These are phyloP conservation scores for Chymomyza amoena DNA, from an alignment of 2,888 invertebrate species.

Conservation along the genomic window DNA sequence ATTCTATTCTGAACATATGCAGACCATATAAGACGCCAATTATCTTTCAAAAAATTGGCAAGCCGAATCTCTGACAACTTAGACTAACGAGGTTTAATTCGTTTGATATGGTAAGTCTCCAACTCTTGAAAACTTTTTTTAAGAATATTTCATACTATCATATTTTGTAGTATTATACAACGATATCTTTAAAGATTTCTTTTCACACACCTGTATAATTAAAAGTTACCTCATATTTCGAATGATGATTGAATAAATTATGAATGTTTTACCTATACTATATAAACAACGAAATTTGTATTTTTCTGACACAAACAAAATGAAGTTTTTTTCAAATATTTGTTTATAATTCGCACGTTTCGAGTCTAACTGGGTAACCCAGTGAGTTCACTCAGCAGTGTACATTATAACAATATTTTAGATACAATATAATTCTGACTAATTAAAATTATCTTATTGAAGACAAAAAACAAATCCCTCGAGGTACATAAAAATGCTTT, in stretches of 20 bases:
- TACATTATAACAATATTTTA: not conserved
- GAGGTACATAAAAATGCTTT: slow-evolving; percentile 24
- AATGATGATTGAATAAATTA: not conserved
- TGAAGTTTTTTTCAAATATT: not conserved
- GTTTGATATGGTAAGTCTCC: too few relatives aligned
- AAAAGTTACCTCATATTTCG: not conserved
- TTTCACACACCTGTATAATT: not conserved
- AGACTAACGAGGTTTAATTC: too few relatives aligned
- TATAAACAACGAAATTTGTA: too few relatives aligned
- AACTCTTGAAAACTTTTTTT: too few relatives aligned
- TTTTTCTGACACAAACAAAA: not conserved
- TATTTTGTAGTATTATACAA: too few relatives aligned
- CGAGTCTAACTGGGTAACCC: not conserved
- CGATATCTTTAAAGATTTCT: not conserved
- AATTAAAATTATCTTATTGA: slow-evolving; percentile 7
- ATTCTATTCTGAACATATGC: too few relatives aligned
- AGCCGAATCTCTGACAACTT: too few relatives aligned
- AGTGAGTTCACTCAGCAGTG: not conserved
- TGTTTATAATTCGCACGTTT: not conserved
- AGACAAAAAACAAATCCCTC: slow-evolving; percentile 17
- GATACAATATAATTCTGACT: not conserved
- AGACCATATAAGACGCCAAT: too few relatives aligned
- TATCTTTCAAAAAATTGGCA: too few relatives aligned
- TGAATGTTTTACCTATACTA: not conserved
- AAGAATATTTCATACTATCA: too few relatives aligned